Base-by-base conservation (phyloP, 1,140 invertebrate species). In the Calliopsis andreniformis region DNA sequence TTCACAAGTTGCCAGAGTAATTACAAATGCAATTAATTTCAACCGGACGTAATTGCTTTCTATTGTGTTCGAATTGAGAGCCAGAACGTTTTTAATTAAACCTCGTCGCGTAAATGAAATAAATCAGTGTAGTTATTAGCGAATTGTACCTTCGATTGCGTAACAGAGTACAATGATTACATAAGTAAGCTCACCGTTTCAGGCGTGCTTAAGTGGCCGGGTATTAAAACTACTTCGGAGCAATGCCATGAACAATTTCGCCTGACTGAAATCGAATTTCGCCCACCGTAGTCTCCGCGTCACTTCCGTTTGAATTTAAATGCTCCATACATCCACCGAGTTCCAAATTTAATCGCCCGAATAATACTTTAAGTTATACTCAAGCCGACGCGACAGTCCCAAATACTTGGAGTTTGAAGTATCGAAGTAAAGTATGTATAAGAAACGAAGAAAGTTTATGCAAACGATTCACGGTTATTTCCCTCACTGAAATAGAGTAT, bases 51-150 rank as follows among this genome's bases (percentile, higher is more conserved):
- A 23, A 59, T 42, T 59, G n/a, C 30, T 35, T 8, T 35, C 32
- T 18, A n/a, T 16, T 39, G 35, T 39, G 35, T 39, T 39, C 35
- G 35, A 39, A 39, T 39, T 39, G 10, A 39, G 35, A 39, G 30
- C n/a, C 18, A 5, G 30, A 39, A 18, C 30, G 30, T 59, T 59
- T 59, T 59, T 39, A 39, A 59, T 59, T 59, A 59, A 59, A 59
- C n/a, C n/a, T 23, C 23, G 10, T 5, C 4, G 3, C 10, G 35
- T 39, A 39, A 39, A 5, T 39, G 10, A 39, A 39, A 39, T 39
- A 39, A 39, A 39, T 39, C 35, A 39, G 35, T 5, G 10, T 10
- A 5, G 35, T 39, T 39, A 39, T 39, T 39, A 39, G 35, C 10
- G 10, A 39, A 39, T 3, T 5, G 10, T 39, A 39, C 10, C 10